Evolutionary conservation across 35 echinoderm and acorn worm genomes (phyloP).

Genomic region (Eucidaris tribuloides): DNA sequence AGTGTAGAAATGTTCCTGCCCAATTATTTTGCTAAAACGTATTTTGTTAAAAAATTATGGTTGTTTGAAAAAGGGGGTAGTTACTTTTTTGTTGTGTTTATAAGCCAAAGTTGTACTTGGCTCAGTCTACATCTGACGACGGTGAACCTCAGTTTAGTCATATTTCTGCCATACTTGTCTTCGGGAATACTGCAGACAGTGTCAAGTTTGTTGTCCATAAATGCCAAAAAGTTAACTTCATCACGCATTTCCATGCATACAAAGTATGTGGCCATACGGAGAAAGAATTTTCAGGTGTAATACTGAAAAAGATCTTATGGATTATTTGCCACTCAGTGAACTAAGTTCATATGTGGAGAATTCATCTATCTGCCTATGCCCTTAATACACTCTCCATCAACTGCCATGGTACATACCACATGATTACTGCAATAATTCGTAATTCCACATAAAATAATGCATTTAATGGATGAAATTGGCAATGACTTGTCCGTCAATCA

Average conservation of each 20-base stretch:
- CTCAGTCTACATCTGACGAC: background rate
- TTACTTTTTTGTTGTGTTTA: no score
- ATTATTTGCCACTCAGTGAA: background rate
- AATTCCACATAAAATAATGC: background rate
- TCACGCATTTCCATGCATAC: background rate
- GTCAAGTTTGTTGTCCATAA: background rate
- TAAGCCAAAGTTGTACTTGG: background rate
- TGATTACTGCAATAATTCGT: background rate
- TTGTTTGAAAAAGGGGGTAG: no score
- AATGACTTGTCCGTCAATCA: background rate
- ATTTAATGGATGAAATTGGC: slow-evolving; percentile 1
- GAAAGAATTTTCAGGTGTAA: background rate
- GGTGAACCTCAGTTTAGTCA: background rate
- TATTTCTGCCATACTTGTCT: background rate
- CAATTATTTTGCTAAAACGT: no score
- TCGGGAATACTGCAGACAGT: background rate
- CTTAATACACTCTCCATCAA: background rate
- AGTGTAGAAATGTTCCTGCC: no score
- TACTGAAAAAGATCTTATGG: background rate
- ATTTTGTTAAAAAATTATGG: no score
- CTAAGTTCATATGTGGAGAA: background rate
- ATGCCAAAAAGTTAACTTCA: background rate
- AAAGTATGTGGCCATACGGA: background rate
- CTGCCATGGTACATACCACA: background rate
- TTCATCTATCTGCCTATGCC: background rate